A percentile compares a stretch with the other conserved stretches of the same genome.
Conservation (phyloP, 2,888 invertebrate species). For the Sarcophaga subvicina region DNA sequence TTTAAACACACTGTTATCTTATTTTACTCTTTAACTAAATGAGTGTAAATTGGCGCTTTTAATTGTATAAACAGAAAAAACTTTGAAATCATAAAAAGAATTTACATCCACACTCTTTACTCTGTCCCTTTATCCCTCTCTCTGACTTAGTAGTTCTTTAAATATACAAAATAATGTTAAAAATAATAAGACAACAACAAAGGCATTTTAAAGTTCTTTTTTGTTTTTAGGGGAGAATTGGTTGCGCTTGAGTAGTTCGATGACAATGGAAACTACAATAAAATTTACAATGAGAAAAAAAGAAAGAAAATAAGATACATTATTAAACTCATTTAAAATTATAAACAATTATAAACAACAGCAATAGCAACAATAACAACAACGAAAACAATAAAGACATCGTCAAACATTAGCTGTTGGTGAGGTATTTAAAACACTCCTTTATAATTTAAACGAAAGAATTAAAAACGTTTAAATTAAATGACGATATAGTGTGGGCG, state of each 20-base stretch:
- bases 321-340: background rate
- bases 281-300: background rate
- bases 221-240: slow-evolving; percentile 43
- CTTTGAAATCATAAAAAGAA: slow-evolving; percentile 28
- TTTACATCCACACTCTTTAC: background rate
- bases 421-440: slow-evolving; percentile 25
- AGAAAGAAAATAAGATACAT: background rate
- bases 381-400: too few relatives aligned
- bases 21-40: background rate
- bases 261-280: background rate
- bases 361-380: too few relatives aligned
- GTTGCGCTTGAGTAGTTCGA: slow-evolving; percentile 60
- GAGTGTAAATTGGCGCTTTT: slow-evolving; percentile 62
- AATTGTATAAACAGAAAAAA: slow-evolving; percentile 67
- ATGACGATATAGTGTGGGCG: slow-evolving; percentile 11
- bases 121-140: background rate
- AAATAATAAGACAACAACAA: background rate
- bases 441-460: slow-evolving; percentile 36
- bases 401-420: too few relatives aligned
- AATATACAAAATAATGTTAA: background rate
- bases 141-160: too few relatives aligned
- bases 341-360: background rate
- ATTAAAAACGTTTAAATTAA: slow-evolving; percentile 49
- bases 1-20: slow-evolving; percentile 7
- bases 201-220: background rate